Conservation (phyloP, 2,113 vertebrate genomes). For the Myotis davidii region DNA sequence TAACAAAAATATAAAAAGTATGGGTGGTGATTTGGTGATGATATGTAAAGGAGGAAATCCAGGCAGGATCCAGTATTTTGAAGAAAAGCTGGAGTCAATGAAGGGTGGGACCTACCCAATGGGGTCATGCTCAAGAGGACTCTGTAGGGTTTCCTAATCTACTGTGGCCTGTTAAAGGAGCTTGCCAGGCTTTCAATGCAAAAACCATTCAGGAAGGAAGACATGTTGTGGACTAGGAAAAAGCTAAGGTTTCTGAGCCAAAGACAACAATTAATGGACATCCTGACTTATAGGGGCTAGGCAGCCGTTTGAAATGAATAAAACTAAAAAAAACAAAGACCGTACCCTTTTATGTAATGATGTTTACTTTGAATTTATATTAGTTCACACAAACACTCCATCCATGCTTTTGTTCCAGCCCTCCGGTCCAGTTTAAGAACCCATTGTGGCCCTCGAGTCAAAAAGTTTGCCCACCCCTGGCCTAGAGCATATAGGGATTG, state of each 20-base stretch:
- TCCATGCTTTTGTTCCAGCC: too few species aligned
- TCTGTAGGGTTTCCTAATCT: neutral
- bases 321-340: too few species aligned
- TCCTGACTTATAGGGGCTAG: neutral
- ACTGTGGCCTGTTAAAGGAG: neutral
- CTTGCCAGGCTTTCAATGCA: neutral
- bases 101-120: neutral
- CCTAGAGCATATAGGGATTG: neutral
- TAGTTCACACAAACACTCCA: too few species aligned
- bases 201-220: neutral
- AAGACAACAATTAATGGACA: neutral
- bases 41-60: neutral
- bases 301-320: too few species aligned
- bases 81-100: neutral
- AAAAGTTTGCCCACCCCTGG: neutral
- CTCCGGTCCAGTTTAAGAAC: too few species aligned
- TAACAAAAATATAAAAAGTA: neutral
- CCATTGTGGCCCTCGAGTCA: too few species aligned
- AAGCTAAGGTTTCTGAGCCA: neutral
- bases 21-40: neutral
- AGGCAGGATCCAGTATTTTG: neutral
- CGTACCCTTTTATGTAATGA: too few species aligned
- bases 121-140: neutral
- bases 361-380: too few species aligned
- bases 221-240: neutral